A percentile compares a stretch with the other conserved stretches of the same genome.
phyloP scores from a whole-genome alignment of 2,888 invertebrate species.

The Orthosia gracilis region DNA sequence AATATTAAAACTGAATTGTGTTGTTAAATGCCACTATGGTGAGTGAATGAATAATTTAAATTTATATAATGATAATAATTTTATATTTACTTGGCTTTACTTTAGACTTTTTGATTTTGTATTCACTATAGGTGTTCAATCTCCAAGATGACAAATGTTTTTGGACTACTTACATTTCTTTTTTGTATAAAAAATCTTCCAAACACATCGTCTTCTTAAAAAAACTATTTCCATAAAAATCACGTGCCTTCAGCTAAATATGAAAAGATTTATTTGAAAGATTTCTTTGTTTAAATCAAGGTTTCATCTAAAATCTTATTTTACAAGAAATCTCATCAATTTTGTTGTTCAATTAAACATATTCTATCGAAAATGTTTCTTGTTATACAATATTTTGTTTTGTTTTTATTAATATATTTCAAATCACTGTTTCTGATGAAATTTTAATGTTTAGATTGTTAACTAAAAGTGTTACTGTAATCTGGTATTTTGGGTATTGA shows the following conservation, averaged over 20 bases:
- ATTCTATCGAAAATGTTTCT: slow-evolving; percentile 13
- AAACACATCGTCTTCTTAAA: neutral
- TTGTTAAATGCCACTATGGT: no score
- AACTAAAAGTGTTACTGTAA: slow-evolving; percentile 58
- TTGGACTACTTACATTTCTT: neutral
- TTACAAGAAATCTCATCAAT: slow-evolving; percentile 7
- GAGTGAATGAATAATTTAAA: no score
- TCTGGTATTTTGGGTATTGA: neutral
- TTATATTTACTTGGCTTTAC: no score
- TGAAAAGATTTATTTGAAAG: slow-evolving; percentile 1
- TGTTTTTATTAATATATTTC: slow-evolving; percentile 16
- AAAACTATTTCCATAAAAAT: slow-evolving; percentile 12
- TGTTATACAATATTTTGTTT: slow-evolving; percentile 19
- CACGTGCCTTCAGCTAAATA: slow-evolving; percentile 30
- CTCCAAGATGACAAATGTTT: no score
- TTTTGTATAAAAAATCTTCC: neutral
- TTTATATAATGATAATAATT: no score
- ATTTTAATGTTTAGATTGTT: slow-evolving; percentile 18
- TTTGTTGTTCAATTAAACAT: slow-evolving; percentile 19
- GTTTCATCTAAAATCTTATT: slow-evolving; percentile 2
- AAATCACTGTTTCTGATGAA: slow-evolving; percentile 28
- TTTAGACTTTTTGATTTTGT: no score
- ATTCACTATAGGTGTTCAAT: no score
- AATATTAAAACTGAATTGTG: no score
- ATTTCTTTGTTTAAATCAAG: slow-evolving; percentile 3